A percentile compares a stretch with the other conserved stretches of the same genome.
These are phyloP conservation scores for Struthidea cinerea DNA, from an alignment of 2,113 vertebrate species.

Conservation along the genomic window DNA sequence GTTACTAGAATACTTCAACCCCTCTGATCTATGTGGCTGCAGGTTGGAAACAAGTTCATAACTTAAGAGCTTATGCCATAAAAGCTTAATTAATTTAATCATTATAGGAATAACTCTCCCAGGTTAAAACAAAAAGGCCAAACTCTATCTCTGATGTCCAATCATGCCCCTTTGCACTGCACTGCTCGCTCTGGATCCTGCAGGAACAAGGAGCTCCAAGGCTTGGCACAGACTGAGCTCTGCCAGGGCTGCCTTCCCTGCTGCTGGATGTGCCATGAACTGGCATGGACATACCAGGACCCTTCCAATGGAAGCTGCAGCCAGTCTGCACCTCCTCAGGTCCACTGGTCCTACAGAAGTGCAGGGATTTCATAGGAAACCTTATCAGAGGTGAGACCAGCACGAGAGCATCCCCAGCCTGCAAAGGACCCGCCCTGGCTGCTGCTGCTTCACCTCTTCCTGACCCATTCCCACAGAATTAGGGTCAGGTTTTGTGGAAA, in stretches of 20 bases:
- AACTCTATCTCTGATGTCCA: background rate
- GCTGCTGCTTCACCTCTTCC: background rate
- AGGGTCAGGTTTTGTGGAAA: background rate
- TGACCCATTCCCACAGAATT: background rate
- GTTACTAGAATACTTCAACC: background rate
- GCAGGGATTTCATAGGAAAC: background rate
- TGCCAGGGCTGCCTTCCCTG: background rate
- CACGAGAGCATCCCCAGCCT: background rate
- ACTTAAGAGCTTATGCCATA: constrained; percentile 16
- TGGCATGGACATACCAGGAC: background rate
- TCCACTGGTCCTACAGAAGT: background rate
- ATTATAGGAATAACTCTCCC: constrained; percentile 18
- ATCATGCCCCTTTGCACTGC: background rate
- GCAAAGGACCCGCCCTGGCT: background rate
- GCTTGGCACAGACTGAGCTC: background rate
- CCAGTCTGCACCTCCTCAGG: background rate
- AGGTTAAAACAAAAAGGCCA: background rate
- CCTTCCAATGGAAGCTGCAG: background rate
- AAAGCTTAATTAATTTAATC: constrained; percentile 44
- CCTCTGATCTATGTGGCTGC: constrained; percentile 29
- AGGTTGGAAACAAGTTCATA: constrained; percentile 31
- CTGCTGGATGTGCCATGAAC: background rate
- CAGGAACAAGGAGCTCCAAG: background rate
- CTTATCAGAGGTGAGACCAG: background rate
- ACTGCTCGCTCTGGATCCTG: background rate